A percentile compares a stretch with the other conserved stretches of the same genome.
Conservation (phyloP, 2,888 invertebrate species). For the Pheosia tremula region DNA sequence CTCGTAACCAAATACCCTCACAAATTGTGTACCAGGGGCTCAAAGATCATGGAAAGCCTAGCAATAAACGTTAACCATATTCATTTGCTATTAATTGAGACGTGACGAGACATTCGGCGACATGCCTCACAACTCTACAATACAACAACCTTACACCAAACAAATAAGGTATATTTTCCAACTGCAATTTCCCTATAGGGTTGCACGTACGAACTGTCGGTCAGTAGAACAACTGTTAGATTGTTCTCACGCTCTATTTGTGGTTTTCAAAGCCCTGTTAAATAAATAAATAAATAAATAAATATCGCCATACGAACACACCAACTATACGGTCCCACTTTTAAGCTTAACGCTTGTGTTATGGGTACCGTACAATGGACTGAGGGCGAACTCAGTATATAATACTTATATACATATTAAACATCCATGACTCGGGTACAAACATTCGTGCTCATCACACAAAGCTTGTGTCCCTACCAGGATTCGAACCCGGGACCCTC, state of each 20-base stretch:
- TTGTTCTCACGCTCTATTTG: slow-evolving; percentile 70
- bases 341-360: too few relatives aligned
- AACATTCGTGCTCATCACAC: too few relatives aligned
- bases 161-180: slow-evolving; percentile 44
- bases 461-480: too few relatives aligned
- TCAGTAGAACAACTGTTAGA: slow-evolving; percentile 55
- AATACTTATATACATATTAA: too few relatives aligned
- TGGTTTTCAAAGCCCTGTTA: slow-evolving; percentile 54
- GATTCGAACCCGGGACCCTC: too few relatives aligned
- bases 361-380: too few relatives aligned
- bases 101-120: slow-evolving; percentile 53
- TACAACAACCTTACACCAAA: slow-evolving; percentile 33
- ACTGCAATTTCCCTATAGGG: slow-evolving; percentile 31
- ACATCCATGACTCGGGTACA: too few relatives aligned
- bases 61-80: slow-evolving; percentile 49
- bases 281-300: too few relatives aligned
- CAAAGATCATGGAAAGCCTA: slow-evolving; percentile 50
- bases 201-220: slow-evolving; percentile 43
- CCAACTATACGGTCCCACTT: too few relatives aligned
- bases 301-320: too few relatives aligned
- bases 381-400: too few relatives aligned
- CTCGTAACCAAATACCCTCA: slow-evolving; percentile 22
- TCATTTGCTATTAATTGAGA: slow-evolving; percentile 68
- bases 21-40: slow-evolving; percentile 27
- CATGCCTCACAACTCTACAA: slow-evolving; percentile 25